phyloP scores from a whole-genome alignment of 1,140 invertebrate genomes.

The Daktulosphaira vitifoliae region DNA sequence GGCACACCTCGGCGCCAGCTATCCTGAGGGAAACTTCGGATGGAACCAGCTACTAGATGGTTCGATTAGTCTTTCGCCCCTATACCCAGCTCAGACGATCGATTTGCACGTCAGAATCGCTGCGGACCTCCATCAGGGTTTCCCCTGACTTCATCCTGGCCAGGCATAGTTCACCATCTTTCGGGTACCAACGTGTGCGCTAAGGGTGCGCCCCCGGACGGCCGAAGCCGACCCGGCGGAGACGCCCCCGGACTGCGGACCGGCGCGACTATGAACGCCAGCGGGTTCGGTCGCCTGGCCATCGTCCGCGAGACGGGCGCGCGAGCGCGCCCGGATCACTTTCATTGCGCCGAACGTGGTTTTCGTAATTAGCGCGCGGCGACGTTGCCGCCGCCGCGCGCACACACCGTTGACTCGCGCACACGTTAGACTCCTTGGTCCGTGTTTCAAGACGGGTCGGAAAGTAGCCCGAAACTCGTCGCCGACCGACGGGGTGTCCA shows the following conservation, averaged over 20 bases:
- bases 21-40: conserved; percentile 87
- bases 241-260: conserved; percentile 7
- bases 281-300: conserved; percentile 11
- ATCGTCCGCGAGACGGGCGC: too few species aligned
- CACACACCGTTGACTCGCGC: conserved; percentile 62
- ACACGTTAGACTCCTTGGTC: conserved; percentile 84
- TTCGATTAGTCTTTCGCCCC: conserved; percentile 91
- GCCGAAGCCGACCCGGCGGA: neutral
- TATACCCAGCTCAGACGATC: conserved; percentile 82
- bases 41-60: conserved; percentile 84
- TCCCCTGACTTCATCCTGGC: conserved; percentile 76
- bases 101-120: conserved; percentile 87
- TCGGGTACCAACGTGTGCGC: conserved; percentile 71
- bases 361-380: conserved; percentile 37
- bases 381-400: neutral
- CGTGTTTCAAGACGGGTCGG: conserved; percentile 89
- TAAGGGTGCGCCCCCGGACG: conserved; percentile 52
- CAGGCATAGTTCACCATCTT: conserved; percentile 88
- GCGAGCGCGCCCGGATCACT: conserved; percentile 49
- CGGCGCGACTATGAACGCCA: conserved; percentile 26
- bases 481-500: conserved; percentile 46
- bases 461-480: conserved; percentile 54
- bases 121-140: conserved; percentile 80
- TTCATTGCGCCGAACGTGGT: conserved; percentile 53
- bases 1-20: conserved; percentile 48